Percentiles rank a stretch among this genome's conserved stretches.
These are phyloP conservation scores for Griposia aprilina DNA, from an alignment of 2,888 invertebrate species.

Conservation along the genomic window DNA sequence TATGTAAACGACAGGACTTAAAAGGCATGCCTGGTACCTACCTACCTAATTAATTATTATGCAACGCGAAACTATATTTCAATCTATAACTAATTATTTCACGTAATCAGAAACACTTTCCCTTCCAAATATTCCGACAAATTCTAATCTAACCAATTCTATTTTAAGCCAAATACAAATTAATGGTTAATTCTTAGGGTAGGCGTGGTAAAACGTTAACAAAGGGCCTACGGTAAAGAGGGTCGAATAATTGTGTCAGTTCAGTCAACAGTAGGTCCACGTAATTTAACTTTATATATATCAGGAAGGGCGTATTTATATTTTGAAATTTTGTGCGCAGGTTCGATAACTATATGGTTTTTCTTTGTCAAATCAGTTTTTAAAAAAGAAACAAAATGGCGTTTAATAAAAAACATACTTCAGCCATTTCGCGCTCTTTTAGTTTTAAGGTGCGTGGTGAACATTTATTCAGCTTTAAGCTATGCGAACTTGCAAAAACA, in stretches of 20 bases:
- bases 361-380: too few relatives aligned
- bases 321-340: too few relatives aligned
- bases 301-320: neutral
- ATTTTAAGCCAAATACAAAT: constrained; percentile 51
- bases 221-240: constrained; percentile 40
- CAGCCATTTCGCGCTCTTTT: too few relatives aligned
- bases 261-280: constrained; percentile 19
- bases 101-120: neutral
- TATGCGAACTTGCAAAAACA: too few relatives aligned
- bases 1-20: too few relatives aligned
- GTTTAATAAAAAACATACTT: too few relatives aligned
- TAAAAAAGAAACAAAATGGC: too few relatives aligned
- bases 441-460: too few relatives aligned
- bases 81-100: neutral
- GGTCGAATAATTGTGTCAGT: constrained; percentile 48
- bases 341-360: too few relatives aligned
- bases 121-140: constrained; percentile 29
- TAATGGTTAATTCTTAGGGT: constrained; percentile 48
- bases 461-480: too few relatives aligned
- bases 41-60: constrained; percentile 3
- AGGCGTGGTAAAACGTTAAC: constrained; percentile 40
- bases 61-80: neutral
- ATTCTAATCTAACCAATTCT: constrained; percentile 38
- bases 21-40: neutral
- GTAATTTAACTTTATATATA: constrained; percentile 48